These are phyloP conservation scores for Pongo abelii DNA, from an alignment of 2,113 vertebrate genomes.

Conservation along the genomic window DNA sequence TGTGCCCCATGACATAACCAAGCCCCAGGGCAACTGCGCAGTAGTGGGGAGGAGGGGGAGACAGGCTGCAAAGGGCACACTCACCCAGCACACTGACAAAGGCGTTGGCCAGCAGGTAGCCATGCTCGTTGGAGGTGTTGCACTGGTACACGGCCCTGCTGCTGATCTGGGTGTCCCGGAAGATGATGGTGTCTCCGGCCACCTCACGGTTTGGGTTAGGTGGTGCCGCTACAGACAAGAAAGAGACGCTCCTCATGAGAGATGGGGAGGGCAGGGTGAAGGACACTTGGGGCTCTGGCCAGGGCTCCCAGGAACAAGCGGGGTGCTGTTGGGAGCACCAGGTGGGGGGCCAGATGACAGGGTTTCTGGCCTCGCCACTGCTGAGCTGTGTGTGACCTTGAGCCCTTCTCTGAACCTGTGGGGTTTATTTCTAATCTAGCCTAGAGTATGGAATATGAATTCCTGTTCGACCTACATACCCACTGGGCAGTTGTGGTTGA, in stretches of 20 bases:
- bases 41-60: rapidly evolving
- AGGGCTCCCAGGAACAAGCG: not conserved
- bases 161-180: conserved; percentile 94
- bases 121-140: conserved; percentile 96
- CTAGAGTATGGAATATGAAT: not conserved
- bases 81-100: conserved; percentile 96
- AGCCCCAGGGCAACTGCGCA: rapidly evolving
- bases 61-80: not conserved
- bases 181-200: conserved; percentile 93
- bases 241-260: not conserved
- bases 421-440: not conserved
- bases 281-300: not conserved
- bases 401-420: not conserved
- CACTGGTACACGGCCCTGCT: conserved; percentile 96
- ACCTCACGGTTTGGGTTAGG: conserved; percentile 89
- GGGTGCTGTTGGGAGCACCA: not conserved
- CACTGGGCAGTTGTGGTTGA: not conserved
- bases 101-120: conserved; percentile 96
- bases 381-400: not conserved
- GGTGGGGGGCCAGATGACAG: not conserved
- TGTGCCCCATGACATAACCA: rapidly evolving
- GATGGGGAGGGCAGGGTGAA: rapidly evolving
- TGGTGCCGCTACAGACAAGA: conserved; percentile 80
- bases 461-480: not conserved
- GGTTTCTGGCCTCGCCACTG: not conserved